These are phyloP conservation scores for Rynchops niger DNA, from an alignment of 2,113 vertebrate genomes.

Conservation along the genomic window DNA sequence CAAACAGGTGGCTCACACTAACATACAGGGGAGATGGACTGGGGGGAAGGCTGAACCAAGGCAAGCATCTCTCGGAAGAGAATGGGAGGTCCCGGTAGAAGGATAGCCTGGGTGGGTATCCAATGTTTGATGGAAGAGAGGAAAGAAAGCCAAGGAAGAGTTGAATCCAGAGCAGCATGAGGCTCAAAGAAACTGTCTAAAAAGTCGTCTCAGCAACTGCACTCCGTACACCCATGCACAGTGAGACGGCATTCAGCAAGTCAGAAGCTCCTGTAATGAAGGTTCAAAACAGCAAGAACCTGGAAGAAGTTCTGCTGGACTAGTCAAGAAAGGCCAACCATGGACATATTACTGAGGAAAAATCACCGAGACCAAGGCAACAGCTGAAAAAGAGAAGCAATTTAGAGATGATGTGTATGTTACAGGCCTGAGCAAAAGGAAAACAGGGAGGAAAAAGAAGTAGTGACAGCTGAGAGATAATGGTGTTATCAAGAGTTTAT, in stretches of 20 bases:
- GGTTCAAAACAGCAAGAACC: neutral
- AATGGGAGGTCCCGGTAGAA: neutral
- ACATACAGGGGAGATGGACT: no score
- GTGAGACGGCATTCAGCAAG: neutral
- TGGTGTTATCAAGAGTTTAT: neutral
- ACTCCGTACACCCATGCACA: neutral
- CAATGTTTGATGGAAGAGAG: neutral
- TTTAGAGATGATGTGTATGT: neutral
- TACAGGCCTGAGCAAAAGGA: neutral
- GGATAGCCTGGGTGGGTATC: neutral
- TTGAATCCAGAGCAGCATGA: neutral
- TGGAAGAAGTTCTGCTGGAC: neutral
- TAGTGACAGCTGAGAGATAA: neutral
- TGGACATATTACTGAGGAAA: neutral
- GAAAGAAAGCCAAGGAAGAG: neutral
- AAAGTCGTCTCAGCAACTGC: neutral
- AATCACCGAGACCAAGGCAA: neutral
- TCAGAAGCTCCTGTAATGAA: neutral
- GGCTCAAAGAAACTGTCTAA: neutral
- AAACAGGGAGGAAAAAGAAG: neutral
- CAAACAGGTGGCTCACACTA: neutral
- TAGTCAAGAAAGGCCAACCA: neutral
- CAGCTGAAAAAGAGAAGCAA: neutral
- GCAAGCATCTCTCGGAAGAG: neutral
- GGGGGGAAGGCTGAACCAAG: neutral